Evolutionary conservation across 2,113 vertebrate genomes (phyloP), one percentile per base, ranked within the genome.

Genomic region (Tachycineta bicolor): DNA sequence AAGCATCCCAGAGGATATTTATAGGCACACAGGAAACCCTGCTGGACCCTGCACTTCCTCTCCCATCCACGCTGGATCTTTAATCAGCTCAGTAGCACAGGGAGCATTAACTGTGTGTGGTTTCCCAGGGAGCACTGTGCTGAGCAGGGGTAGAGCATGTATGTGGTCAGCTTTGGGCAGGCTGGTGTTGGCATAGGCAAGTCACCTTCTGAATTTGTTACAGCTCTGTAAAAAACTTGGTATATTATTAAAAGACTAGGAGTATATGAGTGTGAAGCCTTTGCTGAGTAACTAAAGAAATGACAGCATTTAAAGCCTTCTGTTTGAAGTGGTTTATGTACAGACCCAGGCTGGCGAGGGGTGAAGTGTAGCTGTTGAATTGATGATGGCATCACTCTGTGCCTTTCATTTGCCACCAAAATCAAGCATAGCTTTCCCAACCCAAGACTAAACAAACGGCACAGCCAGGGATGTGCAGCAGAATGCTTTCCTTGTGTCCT

Each of bases 121-220:
- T 78, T 64, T 67, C 34, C 47, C 58, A 19, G 0, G 31, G 49
- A 84, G 8, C 5, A 2, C 14, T 84, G 29, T 1, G 4, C 68
- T 83, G 79, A 63, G 81, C 34, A 6, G 29, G 3, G 12, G 23
- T 21, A 18, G 68, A 26, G n/a, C 4, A 6, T 0, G 1, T 4
- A 9, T 0, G 0, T 21, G 28, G 29, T 28, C 2, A 1, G 64
- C 22, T 71, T 80, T 67, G 83, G 68, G 44, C 41, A 75, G 73
- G 41, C 28, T 81, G 56, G 19, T 55, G 64, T 49, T 3, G 26
- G n/a, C 47, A 20, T 0, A 44, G 58, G 17, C 37, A 56, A 25
- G 34, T 47, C 33, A 39, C 29, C 47, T 62, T 37, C 58, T n/a
- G 39, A 46, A 33, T 8, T 69, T 41, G 22, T 13, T 47, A n/a